These are phyloP conservation scores for Oreortyx pictus DNA, from an alignment of 2,797 vertebrate species.

Conservation along the genomic window DNA sequence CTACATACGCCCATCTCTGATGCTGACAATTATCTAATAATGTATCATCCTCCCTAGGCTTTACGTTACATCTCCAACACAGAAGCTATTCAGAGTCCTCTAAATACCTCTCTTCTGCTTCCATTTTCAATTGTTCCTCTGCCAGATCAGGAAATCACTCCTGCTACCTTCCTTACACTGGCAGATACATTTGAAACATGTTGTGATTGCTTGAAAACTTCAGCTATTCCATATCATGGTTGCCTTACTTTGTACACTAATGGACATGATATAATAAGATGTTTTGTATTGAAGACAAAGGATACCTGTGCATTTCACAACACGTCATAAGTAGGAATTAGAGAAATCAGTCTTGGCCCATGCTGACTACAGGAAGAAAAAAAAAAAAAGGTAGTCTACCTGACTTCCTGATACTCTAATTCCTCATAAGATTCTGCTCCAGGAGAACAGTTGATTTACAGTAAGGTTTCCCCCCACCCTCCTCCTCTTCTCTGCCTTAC, in stretches of 20 bases:
- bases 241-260: not conserved
- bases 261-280: slow-evolving; percentile 3
- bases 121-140: not conserved
- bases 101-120: not conserved
- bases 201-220: not conserved
- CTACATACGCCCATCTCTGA: not conserved
- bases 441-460: slow-evolving; percentile 35
- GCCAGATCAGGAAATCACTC: not conserved
- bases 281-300: slow-evolving; percentile 32
- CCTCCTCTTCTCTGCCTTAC: slow-evolving; percentile 10
- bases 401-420: slow-evolving; percentile 61
- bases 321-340: slow-evolving; percentile 7
- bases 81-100: not conserved
- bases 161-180: not conserved
- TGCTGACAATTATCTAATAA: not conserved
- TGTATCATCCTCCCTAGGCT: not conserved
- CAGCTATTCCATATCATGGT: not conserved
- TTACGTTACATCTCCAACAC: not conserved
- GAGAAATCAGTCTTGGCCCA: slow-evolving; percentile 7
- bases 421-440: slow-evolving; percentile 50
- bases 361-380: slow-evolving; percentile 32
- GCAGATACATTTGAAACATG: not conserved
- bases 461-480: not conserved
- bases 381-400: not conserved
- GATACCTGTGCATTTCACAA: not conserved